These are phyloP conservation scores for Spatulosminthurus flaviceps DNA, from an alignment of 2,888 invertebrate genomes.

Conservation along the genomic window DNA sequence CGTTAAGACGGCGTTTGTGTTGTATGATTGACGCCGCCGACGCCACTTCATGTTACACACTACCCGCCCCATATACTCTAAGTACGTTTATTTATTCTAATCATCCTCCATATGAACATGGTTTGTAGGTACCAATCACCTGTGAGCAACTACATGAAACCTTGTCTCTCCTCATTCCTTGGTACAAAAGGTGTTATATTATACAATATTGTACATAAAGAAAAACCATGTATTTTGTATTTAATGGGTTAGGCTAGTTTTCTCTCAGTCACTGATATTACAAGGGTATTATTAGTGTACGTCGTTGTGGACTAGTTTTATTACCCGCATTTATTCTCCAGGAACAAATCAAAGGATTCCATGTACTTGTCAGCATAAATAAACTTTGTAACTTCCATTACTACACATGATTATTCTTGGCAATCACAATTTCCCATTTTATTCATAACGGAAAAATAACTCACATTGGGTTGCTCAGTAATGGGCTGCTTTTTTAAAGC, in stretches of 20 bases:
- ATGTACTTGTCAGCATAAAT: not conserved
- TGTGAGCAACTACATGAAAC: no score
- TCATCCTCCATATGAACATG: not conserved
- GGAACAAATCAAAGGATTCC: not conserved
- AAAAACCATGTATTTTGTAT: not conserved
- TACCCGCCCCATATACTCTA: slow-evolving; percentile 11
- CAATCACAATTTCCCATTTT: slow-evolving; percentile 18
- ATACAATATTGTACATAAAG: no score
- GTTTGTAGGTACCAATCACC: no score
- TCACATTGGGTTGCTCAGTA: no score
- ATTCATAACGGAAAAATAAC: slow-evolving; percentile 1
- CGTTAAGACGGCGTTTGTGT: slow-evolving; percentile 35
- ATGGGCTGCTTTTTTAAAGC: no score
- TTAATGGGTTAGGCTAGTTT: not conserved
- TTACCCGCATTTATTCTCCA: not conserved
- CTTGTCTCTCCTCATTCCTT: no score
- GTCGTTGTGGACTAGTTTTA: not conserved
- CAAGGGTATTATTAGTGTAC: not conserved
- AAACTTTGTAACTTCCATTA: not conserved
- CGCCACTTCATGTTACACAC: not conserved
- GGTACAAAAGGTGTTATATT: no score
- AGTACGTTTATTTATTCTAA: not conserved
- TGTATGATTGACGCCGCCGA: slow-evolving; percentile 27
- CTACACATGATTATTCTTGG: not conserved
- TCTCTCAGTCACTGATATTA: not conserved